Evolutionary conservation across 92 coral and sea anemone genomes (phyloP).

Genomic region (Phenganax subtilis): DNA sequence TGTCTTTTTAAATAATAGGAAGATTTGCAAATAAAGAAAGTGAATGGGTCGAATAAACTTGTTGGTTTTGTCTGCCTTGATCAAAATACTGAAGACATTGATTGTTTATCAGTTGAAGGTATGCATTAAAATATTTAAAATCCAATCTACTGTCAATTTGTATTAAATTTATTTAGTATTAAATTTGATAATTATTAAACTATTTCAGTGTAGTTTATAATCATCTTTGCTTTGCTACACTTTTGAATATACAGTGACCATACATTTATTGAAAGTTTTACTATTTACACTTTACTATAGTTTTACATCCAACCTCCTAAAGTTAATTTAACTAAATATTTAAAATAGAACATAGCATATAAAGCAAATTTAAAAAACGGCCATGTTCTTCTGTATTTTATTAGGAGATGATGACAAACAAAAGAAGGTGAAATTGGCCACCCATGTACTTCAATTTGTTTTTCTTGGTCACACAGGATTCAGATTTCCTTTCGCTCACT

Average conservation of each 20-base stretch:
- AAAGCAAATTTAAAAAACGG: background rate
- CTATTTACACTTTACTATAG: no score
- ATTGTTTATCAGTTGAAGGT: background rate
- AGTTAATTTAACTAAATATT: no score
- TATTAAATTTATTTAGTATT: background rate
- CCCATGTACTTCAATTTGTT: slow-evolving; percentile 59
- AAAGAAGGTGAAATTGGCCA: slow-evolving; percentile 17
- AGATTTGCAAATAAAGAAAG: slow-evolving; percentile 20
- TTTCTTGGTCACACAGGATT: slow-evolving; percentile 52
- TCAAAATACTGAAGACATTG: slow-evolving; percentile 6
- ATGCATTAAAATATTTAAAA: background rate
- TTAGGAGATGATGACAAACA: background rate
- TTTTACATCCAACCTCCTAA: no score
- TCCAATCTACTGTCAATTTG: background rate
- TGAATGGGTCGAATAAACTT: slow-evolving; percentile 14
- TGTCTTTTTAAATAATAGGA: background rate
- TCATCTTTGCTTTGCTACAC: no score
- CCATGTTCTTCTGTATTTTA: background rate
- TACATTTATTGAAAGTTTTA: no score
- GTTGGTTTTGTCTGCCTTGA: slow-evolving; percentile 17
- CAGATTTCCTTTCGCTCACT: slow-evolving; percentile 58
- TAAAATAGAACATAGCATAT: background rate
- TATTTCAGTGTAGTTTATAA: no score
- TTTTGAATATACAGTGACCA: no score
- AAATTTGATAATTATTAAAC: background rate